Percentiles rank a stretch among this genome's conserved stretches.
These are phyloP conservation scores for Sternarchorhynchus goeldii DNA, from an alignment of 2,797 vertebrate species.

Conservation along the genomic window DNA sequence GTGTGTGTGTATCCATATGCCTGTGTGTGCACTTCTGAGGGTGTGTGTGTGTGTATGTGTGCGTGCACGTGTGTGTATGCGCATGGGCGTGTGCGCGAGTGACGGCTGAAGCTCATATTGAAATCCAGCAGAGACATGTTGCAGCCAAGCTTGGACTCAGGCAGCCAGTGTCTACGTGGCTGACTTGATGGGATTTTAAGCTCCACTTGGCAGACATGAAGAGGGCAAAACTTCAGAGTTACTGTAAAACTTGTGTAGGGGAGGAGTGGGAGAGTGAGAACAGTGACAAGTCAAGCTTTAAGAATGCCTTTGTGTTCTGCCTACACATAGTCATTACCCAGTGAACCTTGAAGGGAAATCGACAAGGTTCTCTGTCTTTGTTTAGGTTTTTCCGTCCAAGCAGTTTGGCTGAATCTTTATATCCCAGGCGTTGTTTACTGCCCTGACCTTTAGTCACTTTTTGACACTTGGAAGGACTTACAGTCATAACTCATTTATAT, in stretches of 20 bases:
- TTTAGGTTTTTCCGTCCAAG: constrained; percentile 9
- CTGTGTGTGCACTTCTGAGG: neutral
- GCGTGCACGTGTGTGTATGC: neutral
- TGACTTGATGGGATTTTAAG: constrained; percentile 59
- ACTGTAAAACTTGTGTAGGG: constrained; percentile 38
- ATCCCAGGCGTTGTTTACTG: constrained; percentile 9
- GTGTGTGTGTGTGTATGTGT: constrained; percentile 33
- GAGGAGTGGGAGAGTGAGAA: constrained; percentile 31
- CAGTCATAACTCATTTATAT: constrained; percentile 1
- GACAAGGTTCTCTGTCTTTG: constrained; percentile 1
- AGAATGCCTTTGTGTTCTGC: constrained; percentile 30
- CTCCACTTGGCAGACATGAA: constrained; percentile 53
- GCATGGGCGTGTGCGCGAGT: constrained; percentile 42
- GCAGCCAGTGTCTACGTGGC: constrained; percentile 60
- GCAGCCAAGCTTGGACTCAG: constrained; percentile 52
- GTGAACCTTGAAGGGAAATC: constrained; percentile 20
- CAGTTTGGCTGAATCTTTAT: neutral
- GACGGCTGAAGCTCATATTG: constrained; percentile 49
- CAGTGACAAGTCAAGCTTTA: constrained; percentile 39
- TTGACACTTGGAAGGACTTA: constrained; percentile 21
- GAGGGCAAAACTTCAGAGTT: constrained; percentile 39
- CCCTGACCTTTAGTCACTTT: constrained; percentile 19
- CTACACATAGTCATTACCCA: constrained; percentile 13
- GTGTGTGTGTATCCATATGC: constrained; percentile 30
- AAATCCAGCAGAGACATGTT: constrained; percentile 69